These are phyloP conservation scores for Halcyon malimbica DNA, from an alignment of 2,113 vertebrate species.

Conservation along the genomic window DNA sequence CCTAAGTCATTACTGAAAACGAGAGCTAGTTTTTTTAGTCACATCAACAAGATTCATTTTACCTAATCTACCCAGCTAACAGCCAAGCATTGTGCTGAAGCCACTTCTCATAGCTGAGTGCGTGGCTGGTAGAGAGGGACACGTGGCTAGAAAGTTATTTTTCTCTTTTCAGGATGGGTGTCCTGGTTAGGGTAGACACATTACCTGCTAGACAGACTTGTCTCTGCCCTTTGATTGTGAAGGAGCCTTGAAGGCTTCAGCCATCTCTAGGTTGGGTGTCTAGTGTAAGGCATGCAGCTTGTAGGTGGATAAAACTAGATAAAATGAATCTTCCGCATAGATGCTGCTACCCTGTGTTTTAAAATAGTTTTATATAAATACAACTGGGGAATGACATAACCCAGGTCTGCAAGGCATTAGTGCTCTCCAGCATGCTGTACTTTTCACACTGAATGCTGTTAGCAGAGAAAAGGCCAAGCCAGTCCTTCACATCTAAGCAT, in stretches of 20 bases:
- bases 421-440: background rate
- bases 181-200: background rate
- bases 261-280: background rate
- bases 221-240: background rate
- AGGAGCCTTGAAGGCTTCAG: background rate
- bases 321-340: background rate
- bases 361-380: conserved; percentile 34
- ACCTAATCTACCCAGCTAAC: no score
- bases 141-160: background rate
- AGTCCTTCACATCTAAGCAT: background rate
- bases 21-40: background rate
- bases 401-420: conserved; percentile 40
- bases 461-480: conserved; percentile 9
- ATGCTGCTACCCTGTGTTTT: background rate
- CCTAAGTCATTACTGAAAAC: background rate
- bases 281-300: background rate
- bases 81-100: background rate
- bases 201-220: background rate
- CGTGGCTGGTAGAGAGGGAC: background rate
- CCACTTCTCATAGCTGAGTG: background rate
- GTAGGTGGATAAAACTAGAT: background rate
- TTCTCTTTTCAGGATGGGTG: background rate
- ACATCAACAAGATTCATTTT: background rate
- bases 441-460: background rate
- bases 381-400: background rate